Base-by-base conservation (phyloP, 2,797 vertebrate species). In the Columba guinea region DNA sequence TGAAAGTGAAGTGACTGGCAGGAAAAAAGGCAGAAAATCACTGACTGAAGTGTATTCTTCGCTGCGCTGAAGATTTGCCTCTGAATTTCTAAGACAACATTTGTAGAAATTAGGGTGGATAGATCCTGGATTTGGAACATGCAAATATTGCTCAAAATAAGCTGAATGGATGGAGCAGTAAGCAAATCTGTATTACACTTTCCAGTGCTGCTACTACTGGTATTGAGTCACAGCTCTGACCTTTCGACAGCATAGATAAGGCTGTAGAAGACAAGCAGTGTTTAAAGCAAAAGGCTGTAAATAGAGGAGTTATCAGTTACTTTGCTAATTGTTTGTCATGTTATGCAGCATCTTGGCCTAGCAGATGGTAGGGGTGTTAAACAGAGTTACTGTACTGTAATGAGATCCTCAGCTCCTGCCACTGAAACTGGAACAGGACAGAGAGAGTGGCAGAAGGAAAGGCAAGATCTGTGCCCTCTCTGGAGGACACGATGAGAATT, bases 311-410 rank as follows among this genome's bases (percentile, higher is more conserved):
- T 62, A 27, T 10, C 17, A 12, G 51, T n/a, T 91, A 56, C 37
- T 48, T 83, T 37, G 21, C 41, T 53, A 62, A 67, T 71, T 71
- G 37, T 49, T 65, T 37, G 6, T n/a, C 52, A 10, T 2, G 5
- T 51, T 46, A 7, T 28, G 49, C n/a, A 88, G 58, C 65, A 52
- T 52, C 56, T 44, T 78, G 83, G 53, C 37, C 34, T 23, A 53
- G 32, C 84, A 92, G 92, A 71, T 90, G 84, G 87, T 8, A 2
- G 11, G 81, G 32, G 63, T 44, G 68, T 53, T 34, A 26, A 60
- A 22, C 56, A n/a, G 76, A n/a, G 76, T n/a, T 9, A 24, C 80
- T 7, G 2, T 11, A 9, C n/a, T 0, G 0, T 14, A 13, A 9
- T 8, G 30, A 19, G 46, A 30, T 8, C 63, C 68, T 65, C 52